Percentiles rank a stretch among this genome's conserved stretches.
Conservation (phyloP, 2,888 invertebrate species). For the Noctua janthina region DNA sequence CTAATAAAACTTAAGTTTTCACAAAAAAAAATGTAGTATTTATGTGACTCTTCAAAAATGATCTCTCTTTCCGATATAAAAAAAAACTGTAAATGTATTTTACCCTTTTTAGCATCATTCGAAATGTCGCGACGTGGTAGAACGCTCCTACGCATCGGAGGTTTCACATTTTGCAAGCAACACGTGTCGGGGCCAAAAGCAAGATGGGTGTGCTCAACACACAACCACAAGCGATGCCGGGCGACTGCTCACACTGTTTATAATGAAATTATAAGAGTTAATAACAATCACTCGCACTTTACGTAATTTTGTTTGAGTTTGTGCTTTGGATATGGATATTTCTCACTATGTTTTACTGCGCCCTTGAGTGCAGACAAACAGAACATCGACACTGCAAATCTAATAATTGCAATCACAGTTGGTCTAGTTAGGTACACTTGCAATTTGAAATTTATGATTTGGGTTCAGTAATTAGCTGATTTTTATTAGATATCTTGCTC, state of each 20-base stretch:
- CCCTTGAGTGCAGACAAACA: not conserved
- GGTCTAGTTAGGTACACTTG: not conserved
- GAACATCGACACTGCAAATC: not conserved
- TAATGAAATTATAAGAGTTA: constrained; percentile 60
- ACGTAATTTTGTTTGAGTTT: constrained; percentile 1
- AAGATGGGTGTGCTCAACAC: constrained; percentile 73
- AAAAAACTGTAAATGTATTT: not conserved
- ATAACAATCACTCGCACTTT: constrained; percentile 65
- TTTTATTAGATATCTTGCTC: not conserved
- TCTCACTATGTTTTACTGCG: not conserved
- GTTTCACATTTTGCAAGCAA: constrained; percentile 69
- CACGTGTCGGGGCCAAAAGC: constrained; percentile 54
- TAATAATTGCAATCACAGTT: not conserved
- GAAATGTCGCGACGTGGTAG: constrained; percentile 69
- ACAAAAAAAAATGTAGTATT: not conserved
- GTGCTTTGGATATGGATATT: not conserved
- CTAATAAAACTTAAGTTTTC: too few species aligned
- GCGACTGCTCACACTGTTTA: constrained; percentile 66
- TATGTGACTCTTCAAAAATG: not conserved
- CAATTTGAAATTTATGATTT: not conserved
- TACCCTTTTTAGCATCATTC: constrained; percentile 61
- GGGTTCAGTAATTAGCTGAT: not conserved
- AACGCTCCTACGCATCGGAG: constrained; percentile 60
- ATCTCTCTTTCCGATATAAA: not conserved
- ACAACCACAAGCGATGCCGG: constrained; percentile 65